Evolutionary conservation across 2,797 vertebrate species (phyloP), one percentile per base, ranked within the genome.

Genomic region (Premnoplex brunnescens): DNA sequence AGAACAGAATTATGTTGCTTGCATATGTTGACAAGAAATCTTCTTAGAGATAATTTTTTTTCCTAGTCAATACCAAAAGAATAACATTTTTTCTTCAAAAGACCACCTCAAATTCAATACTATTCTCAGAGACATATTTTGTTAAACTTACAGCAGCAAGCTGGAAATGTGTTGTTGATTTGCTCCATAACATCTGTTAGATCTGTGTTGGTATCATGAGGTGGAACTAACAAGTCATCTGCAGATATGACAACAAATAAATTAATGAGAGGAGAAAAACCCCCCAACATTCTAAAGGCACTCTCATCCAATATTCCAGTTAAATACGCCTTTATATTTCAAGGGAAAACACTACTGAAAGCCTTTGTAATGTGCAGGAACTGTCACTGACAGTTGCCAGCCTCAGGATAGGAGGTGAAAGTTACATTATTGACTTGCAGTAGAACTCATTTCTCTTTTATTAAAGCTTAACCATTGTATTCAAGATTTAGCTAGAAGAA

Each of bases 151-250:
- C 99, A 93, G 98, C 98, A 98, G 98, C 99, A 99, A 98, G 98
- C 98, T 92, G 99, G 99, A 97, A 99, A 99, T 59, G 98, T 98
- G 97, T 98, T 99, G 98, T 99, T 99, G 98, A 99, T 99, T 98
- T 99, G 99, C 97, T 99, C 99, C 99, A 99, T 99, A 97, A 99
- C 98, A 96, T 99, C 99, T 49, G 98, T 98, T 97, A 99, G 98
- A 98, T 99, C 99, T 81, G 99, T 98, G 98, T 97, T 98, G 97
- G 98, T 98, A 98, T 98, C 98, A 60, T 98, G 98, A 83, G 98
- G 98, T n/a, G 98, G 98, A 88, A 98, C 97, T 97, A 99, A 97
- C 97, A 99, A 97, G 96, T 99, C 99, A 96, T 99, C 99, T 97
- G 98, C 71, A 14, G 19, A 87, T 66, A 91, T 1, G 37, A 91